phyloP scores from a whole-genome alignment of 2,888 invertebrate genomes.

The Tineola bisselliella region DNA sequence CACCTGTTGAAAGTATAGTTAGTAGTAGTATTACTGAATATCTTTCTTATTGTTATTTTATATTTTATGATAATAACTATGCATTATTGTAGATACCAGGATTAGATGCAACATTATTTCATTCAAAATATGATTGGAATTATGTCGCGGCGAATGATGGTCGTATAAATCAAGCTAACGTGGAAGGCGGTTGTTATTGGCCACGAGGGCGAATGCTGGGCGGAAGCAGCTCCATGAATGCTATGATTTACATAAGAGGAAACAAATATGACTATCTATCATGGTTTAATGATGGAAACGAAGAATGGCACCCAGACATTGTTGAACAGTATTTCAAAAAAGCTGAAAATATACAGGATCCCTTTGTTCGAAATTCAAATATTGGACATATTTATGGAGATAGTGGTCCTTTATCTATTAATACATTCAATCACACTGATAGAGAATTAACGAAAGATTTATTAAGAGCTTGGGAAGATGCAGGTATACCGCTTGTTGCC shows the following conservation, averaged over 20 bases:
- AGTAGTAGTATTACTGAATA: slow-evolving; percentile 1
- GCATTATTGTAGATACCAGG: slow-evolving; percentile 18
- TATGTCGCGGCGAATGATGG: slow-evolving; percentile 82
- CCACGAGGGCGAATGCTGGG: slow-evolving; percentile 72
- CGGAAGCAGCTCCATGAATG: slow-evolving; percentile 66
- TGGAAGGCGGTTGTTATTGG: slow-evolving; percentile 44
- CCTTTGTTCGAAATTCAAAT: slow-evolving; percentile 22
- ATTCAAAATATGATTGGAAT: slow-evolving; percentile 77
- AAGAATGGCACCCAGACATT: slow-evolving; percentile 65
- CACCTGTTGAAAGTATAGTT: slow-evolving; percentile 26
- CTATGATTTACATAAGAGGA: slow-evolving; percentile 66
- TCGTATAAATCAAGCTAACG: slow-evolving; percentile 72
- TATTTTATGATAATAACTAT: background rate
- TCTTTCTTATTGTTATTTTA: background rate
- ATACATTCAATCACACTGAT: slow-evolving; percentile 48
- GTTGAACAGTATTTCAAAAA: slow-evolving; percentile 57
- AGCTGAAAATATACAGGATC: slow-evolving; percentile 48
- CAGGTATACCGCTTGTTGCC: slow-evolving; percentile 43
- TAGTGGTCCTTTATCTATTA: slow-evolving; percentile 51
- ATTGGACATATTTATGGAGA: slow-evolving; percentile 37
- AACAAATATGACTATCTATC: slow-evolving; percentile 52
- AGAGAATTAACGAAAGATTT: slow-evolving; percentile 31
- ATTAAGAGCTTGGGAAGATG: slow-evolving; percentile 43
- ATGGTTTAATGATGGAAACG: slow-evolving; percentile 64
- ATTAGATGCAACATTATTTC: slow-evolving; percentile 18